Evolutionary conservation across 2,797 vertebrate genomes (phyloP), one percentile per base, ranked within the genome.

Genomic region (Thalassophryne amazonica): DNA sequence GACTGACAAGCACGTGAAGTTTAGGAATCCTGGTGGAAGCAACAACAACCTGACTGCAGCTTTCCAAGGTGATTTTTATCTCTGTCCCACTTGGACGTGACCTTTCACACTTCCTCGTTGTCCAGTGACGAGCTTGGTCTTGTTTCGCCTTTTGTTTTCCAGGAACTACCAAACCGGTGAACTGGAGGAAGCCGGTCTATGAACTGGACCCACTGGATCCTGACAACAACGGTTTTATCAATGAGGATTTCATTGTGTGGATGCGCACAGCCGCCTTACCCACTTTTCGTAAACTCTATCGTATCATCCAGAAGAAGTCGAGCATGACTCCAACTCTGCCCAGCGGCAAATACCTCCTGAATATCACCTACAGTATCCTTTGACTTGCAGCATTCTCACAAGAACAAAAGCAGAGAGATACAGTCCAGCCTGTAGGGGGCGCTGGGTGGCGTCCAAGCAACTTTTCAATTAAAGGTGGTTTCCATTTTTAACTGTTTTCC

Each of bases 211-310:
- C 69, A 0, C 21, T 14, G 0, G 88, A 93, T 50, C 3, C 69
- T 0, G 93, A 97, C 0, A 98, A 99, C 87, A 98, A 96, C 0
- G 96, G 96, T 21, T 99, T 99, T 23, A 94, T 98, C 84, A 99
- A 99, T 1, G 97, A 99, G 65, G 96, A 99, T 81, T 98, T 99
- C 71, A 99, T 99, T 1, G 97, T 99, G 60, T 99, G 97, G 97
- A 99, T 99, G 97, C 94, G 96, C 45, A 98, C 97, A 0, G 96
- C 97, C 36, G 97, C 96, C 0, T 81, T 99, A 47, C 96, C 97
- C 23, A 98, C 94, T 0, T 99, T 99, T 72, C 93, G 97, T 76
- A 99, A 99, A 73, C 93, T 99, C 2, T 98, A 98, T 78, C 93
- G 97, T 35, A 93, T 98, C 60, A 98, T 99, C 55, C 93, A 94